Evolutionary conservation across 2,113 vertebrate genomes (phyloP), one percentile per base, ranked within the genome.

Genomic region (Corynorhinus townsendii): DNA sequence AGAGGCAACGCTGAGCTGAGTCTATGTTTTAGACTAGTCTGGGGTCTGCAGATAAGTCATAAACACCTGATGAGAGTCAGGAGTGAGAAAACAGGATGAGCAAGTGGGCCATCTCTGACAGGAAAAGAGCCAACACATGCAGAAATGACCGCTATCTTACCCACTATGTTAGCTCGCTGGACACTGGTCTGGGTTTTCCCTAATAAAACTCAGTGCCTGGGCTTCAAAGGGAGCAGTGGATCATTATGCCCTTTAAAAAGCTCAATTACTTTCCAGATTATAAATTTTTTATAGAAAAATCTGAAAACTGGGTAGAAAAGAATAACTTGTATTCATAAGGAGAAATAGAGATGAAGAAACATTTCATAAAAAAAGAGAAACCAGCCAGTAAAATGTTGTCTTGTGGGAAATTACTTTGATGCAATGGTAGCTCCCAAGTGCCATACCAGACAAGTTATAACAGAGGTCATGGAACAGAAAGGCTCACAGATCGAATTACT

Each of bases 221-320:
- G 20, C n/a, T 71, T 76, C 10, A 30, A 1, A 75, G 88, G 54
- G 89, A 83, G 22, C 54, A 52, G 20, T 5, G 12, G 43, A 38
- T 77, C 38, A 43, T 72, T 75, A 77, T 49, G 49, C 14, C 7
- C 26, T 47, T 75, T 59, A 66, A 69, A 91, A 91, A 91, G 11
- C 17, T 54, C 2, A 17, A 68, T 89, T 81, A 52, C 28, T 68
- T 96, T 85, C n/a, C 49, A 82, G 38, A 38, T 90, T 66, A 85
- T 4, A 71, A 33, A 83, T 45, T 82, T 84, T 85, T 73, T 71
- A 38, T 91, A 85, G 82, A 71, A 59, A 89, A 89, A 93, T 90
- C 64, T 85, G 38, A 91, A 94, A 95, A 85, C 12, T 2, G 33
- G 47, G n/a, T 2, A 24, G 69, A 90, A 66, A 80, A 45, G 19